A percentile compares a stretch with the other conserved stretches of the same genome.
Conservation (phyloP, 2,113 vertebrate species). For the Tyto alba region DNA sequence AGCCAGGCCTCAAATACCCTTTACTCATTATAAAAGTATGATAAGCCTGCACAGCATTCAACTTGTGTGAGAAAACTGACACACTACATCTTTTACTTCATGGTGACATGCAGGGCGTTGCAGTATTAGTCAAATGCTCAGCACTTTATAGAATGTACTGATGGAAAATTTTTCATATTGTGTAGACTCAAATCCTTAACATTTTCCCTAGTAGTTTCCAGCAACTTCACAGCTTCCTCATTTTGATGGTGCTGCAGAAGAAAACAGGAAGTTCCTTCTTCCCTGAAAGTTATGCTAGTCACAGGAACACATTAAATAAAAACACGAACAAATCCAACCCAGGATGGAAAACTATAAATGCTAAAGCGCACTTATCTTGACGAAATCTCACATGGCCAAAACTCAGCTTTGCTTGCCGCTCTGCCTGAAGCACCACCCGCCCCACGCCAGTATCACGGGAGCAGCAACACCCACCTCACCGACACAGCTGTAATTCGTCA, state of each 20-base stretch:
- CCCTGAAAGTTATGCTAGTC: not conserved
- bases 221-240: not conserved
- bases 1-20: not conserved
- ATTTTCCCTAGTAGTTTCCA: not conserved
- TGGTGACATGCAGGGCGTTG: fast-evolving
- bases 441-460: too few species aligned
- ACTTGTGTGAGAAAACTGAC: not conserved
- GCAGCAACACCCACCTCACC: too few species aligned
- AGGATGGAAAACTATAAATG: not conserved
- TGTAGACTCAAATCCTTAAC: not conserved
- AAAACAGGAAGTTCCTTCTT: not conserved
- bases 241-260: not conserved
- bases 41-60: not conserved
- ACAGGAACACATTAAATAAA: not conserved
- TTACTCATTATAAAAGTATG: not conserved
- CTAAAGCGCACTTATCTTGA: not conserved
- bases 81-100: fast-evolving
- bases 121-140: not conserved
- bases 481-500: not conserved
- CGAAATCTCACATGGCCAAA: fast-evolving
- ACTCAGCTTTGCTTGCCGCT: too few species aligned
- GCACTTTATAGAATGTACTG: fast-evolving
- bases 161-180: not conserved
- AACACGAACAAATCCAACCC: not conserved
- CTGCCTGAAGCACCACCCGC: too few species aligned